These are phyloP conservation scores for Otocyon megalotis DNA, from an alignment of 2,113 vertebrate genomes.

Conservation along the genomic window DNA sequence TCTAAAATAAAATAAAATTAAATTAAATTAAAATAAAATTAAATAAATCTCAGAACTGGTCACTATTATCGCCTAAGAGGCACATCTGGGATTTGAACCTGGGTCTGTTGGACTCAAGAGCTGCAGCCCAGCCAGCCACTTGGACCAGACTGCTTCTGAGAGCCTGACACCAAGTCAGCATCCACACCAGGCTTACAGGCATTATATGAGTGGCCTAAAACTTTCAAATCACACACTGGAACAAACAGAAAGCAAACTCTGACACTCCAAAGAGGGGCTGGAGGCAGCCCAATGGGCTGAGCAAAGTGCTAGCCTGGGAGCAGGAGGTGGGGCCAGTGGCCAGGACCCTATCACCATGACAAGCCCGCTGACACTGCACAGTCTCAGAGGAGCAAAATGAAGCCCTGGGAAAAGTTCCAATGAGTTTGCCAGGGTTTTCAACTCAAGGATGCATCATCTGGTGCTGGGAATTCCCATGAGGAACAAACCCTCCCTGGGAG, in stretches of 20 bases:
- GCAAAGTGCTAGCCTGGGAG: fast-evolving
- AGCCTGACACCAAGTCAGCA: neutral
- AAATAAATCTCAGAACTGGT: neutral
- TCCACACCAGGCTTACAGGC: neutral
- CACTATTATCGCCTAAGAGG: neutral
- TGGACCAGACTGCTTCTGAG: neutral
- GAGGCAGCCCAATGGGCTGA: fast-evolving
- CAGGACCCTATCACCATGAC: neutral
- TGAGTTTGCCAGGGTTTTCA: neutral
- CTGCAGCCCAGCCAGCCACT: neutral
- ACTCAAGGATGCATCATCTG: neutral
- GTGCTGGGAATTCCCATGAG: neutral
- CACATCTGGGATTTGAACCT: neutral
- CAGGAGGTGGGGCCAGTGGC: neutral
- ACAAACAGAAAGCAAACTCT: neutral
- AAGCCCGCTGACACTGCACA: fast-evolving
- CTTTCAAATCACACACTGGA: neutral
- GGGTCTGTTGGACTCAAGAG: neutral
- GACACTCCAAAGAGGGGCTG: neutral
- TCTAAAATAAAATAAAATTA: neutral
- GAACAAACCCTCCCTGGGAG: neutral
- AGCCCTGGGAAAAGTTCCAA: no score
- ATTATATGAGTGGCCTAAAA: neutral
- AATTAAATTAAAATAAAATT: neutral
- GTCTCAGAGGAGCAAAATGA: neutral